These are phyloP conservation scores for Cephonodes hylas DNA, from an alignment of 2,888 invertebrate genomes.

Conservation along the genomic window DNA sequence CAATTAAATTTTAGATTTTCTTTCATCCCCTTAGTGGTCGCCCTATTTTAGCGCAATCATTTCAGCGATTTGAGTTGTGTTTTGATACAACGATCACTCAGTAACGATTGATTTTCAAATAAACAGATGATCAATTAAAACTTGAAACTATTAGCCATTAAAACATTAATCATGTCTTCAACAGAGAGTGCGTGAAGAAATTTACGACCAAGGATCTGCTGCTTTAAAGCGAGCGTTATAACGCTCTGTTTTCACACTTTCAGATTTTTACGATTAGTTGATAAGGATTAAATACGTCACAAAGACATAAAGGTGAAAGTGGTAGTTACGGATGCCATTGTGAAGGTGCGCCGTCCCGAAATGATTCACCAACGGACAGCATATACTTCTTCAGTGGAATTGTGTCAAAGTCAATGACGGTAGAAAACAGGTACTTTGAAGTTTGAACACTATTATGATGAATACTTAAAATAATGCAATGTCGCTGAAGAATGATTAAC, in stretches of 20 bases:
- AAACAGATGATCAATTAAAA: not conserved
- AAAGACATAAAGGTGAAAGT: not conserved
- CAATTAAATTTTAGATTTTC: too few species aligned
- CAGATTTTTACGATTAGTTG: slow-evolving; percentile 18
- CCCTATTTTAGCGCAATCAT: too few species aligned
- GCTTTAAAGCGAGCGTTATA: not conserved
- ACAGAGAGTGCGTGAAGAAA: not conserved
- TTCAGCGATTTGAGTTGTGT: too few species aligned
- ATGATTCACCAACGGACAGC: not conserved
- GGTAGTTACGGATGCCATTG: not conserved
- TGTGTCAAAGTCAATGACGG: too few species aligned
- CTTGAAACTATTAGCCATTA: not conserved
- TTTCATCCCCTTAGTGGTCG: too few species aligned
- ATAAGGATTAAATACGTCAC: not conserved
- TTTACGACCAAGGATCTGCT: not conserved
- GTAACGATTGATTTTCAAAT: not conserved
- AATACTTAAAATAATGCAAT: too few species aligned
- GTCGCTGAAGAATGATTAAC: too few species aligned
- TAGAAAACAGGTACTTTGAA: too few species aligned
- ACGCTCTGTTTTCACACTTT: slow-evolving; percentile 16
- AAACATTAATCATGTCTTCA: not conserved
- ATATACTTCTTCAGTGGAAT: not conserved
- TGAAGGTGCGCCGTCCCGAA: not conserved
- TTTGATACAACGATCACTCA: not conserved
- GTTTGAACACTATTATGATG: too few species aligned